These are phyloP conservation scores for Pseudobourletiella spinata DNA, from an alignment of 1,140 invertebrate genomes.

Conservation along the genomic window DNA sequence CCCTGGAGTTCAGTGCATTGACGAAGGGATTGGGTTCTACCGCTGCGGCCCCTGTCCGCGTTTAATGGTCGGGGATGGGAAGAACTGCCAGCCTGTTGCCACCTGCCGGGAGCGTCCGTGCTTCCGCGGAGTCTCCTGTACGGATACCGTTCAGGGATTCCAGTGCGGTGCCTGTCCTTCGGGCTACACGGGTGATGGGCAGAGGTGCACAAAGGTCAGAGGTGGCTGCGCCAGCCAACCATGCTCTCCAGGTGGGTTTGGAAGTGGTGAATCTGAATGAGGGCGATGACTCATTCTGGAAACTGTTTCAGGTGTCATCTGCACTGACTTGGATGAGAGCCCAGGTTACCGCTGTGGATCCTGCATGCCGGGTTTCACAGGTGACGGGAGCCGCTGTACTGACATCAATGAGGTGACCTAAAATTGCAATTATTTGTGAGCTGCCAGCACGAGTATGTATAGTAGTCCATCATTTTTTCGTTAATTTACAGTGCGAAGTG, in stretches of 20 bases:
- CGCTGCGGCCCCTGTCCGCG: neutral
- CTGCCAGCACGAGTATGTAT: too few relatives aligned
- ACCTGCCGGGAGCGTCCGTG: constrained; percentile 47
- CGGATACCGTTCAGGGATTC: constrained; percentile 47
- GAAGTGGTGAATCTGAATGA: neutral
- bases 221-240: constrained; percentile 58
- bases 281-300: neutral
- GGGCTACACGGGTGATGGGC: neutral
- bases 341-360: constrained; percentile 69
- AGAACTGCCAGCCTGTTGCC: neutral
- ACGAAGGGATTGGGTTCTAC: neutral
- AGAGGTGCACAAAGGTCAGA: neutral
- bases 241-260: constrained; percentile 52
- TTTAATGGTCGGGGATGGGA: neutral
- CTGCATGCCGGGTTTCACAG: constrained; percentile 68
- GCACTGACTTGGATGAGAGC: constrained; percentile 49
- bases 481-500: constrained; percentile 66
- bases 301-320: constrained; percentile 57
- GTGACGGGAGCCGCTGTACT: constrained; percentile 65
- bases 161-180: constrained; percentile 41
- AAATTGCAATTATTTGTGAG: too few relatives aligned
- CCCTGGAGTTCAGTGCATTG: constrained; percentile 51
- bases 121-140: constrained; percentile 71
- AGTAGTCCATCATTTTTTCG: too few relatives aligned
- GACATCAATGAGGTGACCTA: constrained; percentile 78